Conservation (phyloP, 92 coral and sea anemone species). For the Siderastrea siderea region DNA sequence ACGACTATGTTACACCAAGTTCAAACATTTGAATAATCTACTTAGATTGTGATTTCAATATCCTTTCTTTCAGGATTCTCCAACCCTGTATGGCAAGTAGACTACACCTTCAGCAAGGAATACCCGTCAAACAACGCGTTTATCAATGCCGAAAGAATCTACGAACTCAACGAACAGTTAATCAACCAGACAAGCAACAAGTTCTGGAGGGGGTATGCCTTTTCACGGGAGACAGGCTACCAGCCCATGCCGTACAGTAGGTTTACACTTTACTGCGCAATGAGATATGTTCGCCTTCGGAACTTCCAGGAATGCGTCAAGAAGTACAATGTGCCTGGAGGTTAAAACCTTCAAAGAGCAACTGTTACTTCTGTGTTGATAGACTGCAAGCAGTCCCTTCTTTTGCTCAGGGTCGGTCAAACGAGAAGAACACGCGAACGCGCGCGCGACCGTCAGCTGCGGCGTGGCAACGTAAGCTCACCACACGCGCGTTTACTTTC, state of each 20-base stretch:
- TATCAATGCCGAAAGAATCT: slow-evolving; percentile 83
- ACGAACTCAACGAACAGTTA: slow-evolving; percentile 80
- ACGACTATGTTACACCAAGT: no score
- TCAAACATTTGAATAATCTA: no score
- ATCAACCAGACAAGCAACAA: slow-evolving; percentile 82
- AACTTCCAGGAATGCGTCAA: slow-evolving; percentile 73
- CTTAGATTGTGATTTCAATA: background rate
- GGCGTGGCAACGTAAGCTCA: no score
- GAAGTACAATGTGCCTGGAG: slow-evolving; percentile 85
- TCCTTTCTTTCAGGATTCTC: slow-evolving; percentile 29
- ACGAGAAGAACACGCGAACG: no score
- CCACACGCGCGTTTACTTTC: no score
- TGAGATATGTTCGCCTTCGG: slow-evolving; percentile 66
- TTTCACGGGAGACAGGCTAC: slow-evolving; percentile 81
- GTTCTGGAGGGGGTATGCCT: slow-evolving; percentile 73
- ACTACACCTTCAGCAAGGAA: slow-evolving; percentile 78
- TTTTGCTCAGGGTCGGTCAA: no score
- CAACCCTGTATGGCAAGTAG: slow-evolving; percentile 83
- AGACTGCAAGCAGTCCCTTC: no score
- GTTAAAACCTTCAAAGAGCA: slow-evolving; percentile 45
- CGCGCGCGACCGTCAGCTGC: no score
- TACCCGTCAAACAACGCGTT: slow-evolving; percentile 77
- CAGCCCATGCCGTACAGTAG: slow-evolving; percentile 79
- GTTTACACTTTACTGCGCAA: slow-evolving; percentile 85
- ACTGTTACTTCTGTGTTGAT: no score